Evolutionary conservation across 2,797 vertebrate species (phyloP).

Genomic region (Odontamblyopus lacepedii): DNA sequence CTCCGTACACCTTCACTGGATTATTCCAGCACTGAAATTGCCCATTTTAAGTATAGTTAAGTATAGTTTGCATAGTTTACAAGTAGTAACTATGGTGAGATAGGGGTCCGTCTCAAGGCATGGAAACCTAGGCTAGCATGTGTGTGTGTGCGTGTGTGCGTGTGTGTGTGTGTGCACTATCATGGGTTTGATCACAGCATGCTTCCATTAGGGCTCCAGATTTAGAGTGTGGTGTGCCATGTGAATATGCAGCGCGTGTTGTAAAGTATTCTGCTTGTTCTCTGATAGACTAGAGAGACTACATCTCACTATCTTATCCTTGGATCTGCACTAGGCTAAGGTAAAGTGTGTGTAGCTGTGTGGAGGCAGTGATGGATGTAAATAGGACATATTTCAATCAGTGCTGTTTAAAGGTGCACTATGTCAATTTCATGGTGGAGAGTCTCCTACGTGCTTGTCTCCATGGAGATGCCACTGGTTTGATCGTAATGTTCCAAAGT

Average conservation of each 20-base stretch:
- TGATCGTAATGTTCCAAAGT: no score
- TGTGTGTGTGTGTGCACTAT: background rate
- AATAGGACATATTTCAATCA: no score
- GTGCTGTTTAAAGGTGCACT: no score
- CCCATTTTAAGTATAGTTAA: no score
- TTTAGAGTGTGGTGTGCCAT: slow-evolving; percentile 52
- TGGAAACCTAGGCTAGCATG: no score
- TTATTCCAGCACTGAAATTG: no score
- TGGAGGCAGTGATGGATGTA: no score
- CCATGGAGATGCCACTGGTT: no score
- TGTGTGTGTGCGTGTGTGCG: background rate
- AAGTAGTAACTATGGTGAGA: background rate
- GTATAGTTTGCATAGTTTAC: background rate
- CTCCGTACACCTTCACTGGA: no score
- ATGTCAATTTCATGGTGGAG: no score
- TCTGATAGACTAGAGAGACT: background rate
- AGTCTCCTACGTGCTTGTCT: no score
- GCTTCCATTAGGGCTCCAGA: slow-evolving; percentile 35
- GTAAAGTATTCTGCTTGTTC: background rate
- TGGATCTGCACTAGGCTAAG: no score
- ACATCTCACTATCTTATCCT: background rate
- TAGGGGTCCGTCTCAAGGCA: background rate
- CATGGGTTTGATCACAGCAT: slow-evolving; percentile 40
- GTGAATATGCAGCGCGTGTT: slow-evolving; percentile 21
- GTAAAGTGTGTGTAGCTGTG: background rate